phyloP scores from a whole-genome alignment of 1,140 invertebrate genomes.

The Bombus cullumanus region DNA sequence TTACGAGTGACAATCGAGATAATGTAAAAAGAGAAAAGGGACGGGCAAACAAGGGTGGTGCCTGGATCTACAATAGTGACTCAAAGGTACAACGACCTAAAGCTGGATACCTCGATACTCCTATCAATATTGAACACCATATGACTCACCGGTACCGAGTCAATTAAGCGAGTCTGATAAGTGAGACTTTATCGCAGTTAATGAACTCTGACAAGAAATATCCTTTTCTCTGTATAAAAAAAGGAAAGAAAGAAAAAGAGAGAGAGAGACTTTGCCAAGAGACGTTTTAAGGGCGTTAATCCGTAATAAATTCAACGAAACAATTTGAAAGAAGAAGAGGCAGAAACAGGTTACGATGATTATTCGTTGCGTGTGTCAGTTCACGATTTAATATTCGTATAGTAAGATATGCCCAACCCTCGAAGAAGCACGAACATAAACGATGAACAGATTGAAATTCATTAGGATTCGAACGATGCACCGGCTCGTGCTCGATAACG shows the following conservation, averaged over 20 bases:
- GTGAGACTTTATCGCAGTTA: conserved; percentile 7
- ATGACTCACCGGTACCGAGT: not conserved
- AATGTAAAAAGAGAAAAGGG: not conserved
- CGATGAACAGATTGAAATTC: conserved; percentile 26
- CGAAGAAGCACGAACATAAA: not conserved
- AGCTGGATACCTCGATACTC: not conserved
- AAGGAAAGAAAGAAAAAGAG: no score
- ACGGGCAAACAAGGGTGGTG: not conserved
- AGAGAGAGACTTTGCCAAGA: not conserved
- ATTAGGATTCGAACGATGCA: conserved; percentile 51
- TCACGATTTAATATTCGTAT: conserved; percentile 37
- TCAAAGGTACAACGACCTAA: not conserved
- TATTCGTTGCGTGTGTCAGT: conserved; percentile 25
- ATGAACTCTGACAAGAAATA: conserved; percentile 16
- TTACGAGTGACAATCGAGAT: not conserved
- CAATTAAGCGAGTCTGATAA: conserved; percentile 10
- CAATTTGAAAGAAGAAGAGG: not conserved
- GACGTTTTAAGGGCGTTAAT: not conserved
- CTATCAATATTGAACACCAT: conserved; percentile 11
- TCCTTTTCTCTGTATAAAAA: not conserved
- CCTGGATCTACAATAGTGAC: not conserved
- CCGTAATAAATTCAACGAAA: not conserved
- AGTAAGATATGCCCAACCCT: conserved; percentile 45
- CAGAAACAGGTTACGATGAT: conserved; percentile 4
- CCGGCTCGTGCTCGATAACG: conserved; percentile 34